phyloP scores from a whole-genome alignment of 1,140 invertebrate species.

The Wasmannia auropunctata region DNA sequence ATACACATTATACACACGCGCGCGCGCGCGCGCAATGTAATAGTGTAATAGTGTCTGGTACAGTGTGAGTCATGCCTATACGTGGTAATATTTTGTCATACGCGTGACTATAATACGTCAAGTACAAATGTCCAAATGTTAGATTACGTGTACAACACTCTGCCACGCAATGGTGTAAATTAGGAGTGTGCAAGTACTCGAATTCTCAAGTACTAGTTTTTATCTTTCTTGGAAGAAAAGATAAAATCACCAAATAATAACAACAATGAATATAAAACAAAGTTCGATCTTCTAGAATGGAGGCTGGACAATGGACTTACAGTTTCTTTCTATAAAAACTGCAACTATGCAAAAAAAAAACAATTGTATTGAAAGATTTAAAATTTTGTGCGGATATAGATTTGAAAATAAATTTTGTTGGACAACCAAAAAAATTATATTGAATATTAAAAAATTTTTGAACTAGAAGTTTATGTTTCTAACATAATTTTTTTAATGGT shows the following conservation, averaged over 20 bases:
- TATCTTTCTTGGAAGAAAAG: not conserved
- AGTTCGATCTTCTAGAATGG: not conserved
- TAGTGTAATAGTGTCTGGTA: slow-evolving; percentile 21
- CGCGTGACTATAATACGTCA: slow-evolving; percentile 72
- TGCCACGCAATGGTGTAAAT: slow-evolving; percentile 1
- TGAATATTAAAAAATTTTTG: too few relatives aligned
- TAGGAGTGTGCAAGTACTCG: not conserved
- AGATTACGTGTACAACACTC: slow-evolving; percentile 62
- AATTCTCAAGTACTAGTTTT: not conserved
- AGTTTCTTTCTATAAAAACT: not conserved
- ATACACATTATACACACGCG: too few relatives aligned
- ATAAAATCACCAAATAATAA: not conserved
- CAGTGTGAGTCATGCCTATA: slow-evolving; percentile 68
- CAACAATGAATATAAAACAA: not conserved
- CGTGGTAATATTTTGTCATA: slow-evolving; percentile 78
- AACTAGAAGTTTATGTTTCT: too few relatives aligned
- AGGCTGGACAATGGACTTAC: not conserved
- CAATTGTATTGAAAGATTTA: too few relatives aligned
- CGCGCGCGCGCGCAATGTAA: too few relatives aligned
- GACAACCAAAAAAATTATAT: too few relatives aligned
- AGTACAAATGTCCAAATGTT: slow-evolving; percentile 79
- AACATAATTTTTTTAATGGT: too few relatives aligned
- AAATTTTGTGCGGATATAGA: too few relatives aligned
- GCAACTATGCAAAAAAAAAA: too few relatives aligned
- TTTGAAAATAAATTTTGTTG: too few relatives aligned